Evolutionary conservation across 2,888 invertebrate species (phyloP), one percentile per base, ranked within the genome.

Genomic region (Argynnis bischoffii): DNA sequence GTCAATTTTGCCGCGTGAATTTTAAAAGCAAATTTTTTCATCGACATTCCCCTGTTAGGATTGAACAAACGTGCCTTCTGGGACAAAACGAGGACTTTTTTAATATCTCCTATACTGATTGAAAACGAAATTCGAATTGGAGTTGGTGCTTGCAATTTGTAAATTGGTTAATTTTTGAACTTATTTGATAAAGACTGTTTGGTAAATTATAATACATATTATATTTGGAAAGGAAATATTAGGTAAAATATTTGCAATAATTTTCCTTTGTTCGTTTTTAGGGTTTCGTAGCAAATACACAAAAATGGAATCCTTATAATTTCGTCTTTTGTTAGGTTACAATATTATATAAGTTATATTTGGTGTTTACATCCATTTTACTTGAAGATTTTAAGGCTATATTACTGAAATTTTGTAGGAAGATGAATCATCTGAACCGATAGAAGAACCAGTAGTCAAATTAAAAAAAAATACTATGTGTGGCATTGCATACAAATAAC

Each of bases 1-100:
- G 74, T 75, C 72, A 75, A 77, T 75, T 78, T 76, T 65, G 68
- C 66, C 75, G 77, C 78, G 75, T 78, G 77, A 78, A 79, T 79
- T 78, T 78, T 77, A 79, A 79, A 76, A 77, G 75, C 70, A 53
- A 69, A 69, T 64, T 72, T 73, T 74, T 67, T 69, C 57, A 60
- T 67, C 68, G 70, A 65, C 65, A 55, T 71, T 71, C 73, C 71
- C 72, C 75, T 76, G 74, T 73, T 73, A 72, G 64, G 55, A 67
- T 61, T 47, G 60, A 74, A 74, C 73, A 73, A 74, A 69, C 64
- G 69, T 69, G 66, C 61, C 59, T 57, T 57, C 55, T 69, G 72
- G 69, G 69, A 66, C 68, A 66, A 56, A 63, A 64, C 50, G 63
- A 8, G 64, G 48, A 64, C 65, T 65, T 57, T 69, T 50, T 61